These are phyloP conservation scores for Sebastes matsubarae DNA, from an alignment of 2,797 vertebrate species.

Conservation along the genomic window DNA sequence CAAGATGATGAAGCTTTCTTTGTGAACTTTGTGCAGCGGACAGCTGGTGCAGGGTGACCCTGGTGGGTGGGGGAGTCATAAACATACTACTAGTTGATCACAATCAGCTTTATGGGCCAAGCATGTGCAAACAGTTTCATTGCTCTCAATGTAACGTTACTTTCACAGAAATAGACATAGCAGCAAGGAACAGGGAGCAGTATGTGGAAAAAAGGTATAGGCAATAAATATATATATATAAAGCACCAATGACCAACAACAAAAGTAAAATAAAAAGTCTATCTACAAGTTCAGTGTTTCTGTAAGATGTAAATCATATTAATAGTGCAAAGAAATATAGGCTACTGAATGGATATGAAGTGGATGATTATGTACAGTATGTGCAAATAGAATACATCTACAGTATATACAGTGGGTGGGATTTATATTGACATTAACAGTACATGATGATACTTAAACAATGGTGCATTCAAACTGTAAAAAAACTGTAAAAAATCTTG, in stretches of 20 bases:
- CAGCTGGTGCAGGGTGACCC: too few species aligned
- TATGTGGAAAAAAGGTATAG: too few species aligned
- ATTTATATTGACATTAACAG: neutral
- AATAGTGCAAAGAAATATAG: neutral
- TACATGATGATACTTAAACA: neutral
- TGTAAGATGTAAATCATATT: neutral
- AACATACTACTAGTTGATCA: too few species aligned
- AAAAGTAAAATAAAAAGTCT: neutral
- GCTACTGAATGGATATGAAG: neutral
- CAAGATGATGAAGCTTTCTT: too few species aligned
- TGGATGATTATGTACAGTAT: neutral
- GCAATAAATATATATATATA: neutral
- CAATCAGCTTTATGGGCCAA: too few species aligned
- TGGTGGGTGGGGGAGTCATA: too few species aligned
- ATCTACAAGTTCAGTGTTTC: neutral
- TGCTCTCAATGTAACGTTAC: too few species aligned
- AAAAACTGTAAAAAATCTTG: neutral
- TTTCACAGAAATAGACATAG: too few species aligned
- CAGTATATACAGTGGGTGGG: rapidly evolving
- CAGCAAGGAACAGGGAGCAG: too few species aligned
- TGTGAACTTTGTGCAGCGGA: too few species aligned
- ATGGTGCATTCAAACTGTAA: too few species aligned
- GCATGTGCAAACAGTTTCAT: too few species aligned
- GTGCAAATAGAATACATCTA: neutral
- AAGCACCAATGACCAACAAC: neutral